Conservation (phyloP, 1,140 invertebrate genomes). For the Physella acuta region DNA sequence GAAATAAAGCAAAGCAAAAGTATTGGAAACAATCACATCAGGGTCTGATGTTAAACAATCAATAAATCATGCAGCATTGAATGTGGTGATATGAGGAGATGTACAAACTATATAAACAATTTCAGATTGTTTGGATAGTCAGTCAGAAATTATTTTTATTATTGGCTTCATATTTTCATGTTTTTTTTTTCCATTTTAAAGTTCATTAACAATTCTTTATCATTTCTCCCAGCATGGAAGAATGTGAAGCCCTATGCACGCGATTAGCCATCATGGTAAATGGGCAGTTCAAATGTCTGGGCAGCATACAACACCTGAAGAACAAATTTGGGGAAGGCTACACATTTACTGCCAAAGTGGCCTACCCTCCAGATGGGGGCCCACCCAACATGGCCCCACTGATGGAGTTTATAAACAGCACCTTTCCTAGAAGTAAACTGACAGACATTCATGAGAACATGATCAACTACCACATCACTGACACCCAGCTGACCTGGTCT, state of each 20-base stretch:
- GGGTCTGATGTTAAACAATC: no score
- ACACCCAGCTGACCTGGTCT: conserved; percentile 64
- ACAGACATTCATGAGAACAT: conserved; percentile 75
- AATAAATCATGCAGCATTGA: no score
- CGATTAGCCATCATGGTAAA: conserved; percentile 65
- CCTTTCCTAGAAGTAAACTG: conserved; percentile 51
- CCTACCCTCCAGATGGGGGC: conserved; percentile 25
- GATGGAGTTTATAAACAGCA: conserved; percentile 42
- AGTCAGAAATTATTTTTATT: no score
- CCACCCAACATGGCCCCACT: conserved; percentile 38
- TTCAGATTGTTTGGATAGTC: no score
- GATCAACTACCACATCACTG: conserved; percentile 60
- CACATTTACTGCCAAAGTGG: conserved; percentile 57
- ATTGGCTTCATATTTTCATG: no score
- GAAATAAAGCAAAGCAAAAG: no score
- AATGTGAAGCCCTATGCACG: no score
- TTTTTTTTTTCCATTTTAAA: no score
- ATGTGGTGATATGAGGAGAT: no score
- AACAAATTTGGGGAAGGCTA: conserved; percentile 58
- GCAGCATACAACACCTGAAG: conserved; percentile 63
- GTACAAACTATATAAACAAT: no score
- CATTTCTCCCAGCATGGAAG: conserved; percentile 61
- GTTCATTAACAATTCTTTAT: neutral
- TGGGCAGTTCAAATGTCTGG: conserved; percentile 60
- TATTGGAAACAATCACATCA: no score